These are phyloP conservation scores for Drosophila yooni DNA, from an alignment of 2,888 invertebrate genomes.

Conservation along the genomic window DNA sequence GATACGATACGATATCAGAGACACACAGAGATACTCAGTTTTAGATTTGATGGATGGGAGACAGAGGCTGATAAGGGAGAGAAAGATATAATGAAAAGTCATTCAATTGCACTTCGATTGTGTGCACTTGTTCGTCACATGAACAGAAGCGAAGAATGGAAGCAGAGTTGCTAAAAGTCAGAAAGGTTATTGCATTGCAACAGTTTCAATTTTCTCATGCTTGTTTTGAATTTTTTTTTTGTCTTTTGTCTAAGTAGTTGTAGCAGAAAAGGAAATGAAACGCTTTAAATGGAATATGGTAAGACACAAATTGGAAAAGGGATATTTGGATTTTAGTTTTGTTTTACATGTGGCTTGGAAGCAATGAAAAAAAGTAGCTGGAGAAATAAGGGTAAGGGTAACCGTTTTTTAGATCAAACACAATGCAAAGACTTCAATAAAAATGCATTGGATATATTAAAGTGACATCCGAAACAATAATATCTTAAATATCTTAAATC, in stretches of 20 bases:
- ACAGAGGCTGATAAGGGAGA: conserved; percentile 7
- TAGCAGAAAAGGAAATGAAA: conserved; percentile 13
- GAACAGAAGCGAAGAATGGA: conserved; percentile 3
- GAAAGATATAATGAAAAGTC: conserved; percentile 71
- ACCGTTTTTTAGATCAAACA: not conserved
- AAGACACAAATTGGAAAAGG: conserved; percentile 26
- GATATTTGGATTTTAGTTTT: conserved; percentile 14
- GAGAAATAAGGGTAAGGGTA: not conserved
- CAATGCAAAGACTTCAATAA: not conserved
- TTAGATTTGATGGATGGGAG: conserved; percentile 3
- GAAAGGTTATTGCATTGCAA: conserved; percentile 35
- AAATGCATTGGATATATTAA: conserved; percentile 30
- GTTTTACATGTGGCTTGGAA: not conserved
- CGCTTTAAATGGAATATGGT: conserved; percentile 29
- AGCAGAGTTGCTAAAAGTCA: conserved; percentile 3
- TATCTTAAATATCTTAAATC: conserved; percentile 23
- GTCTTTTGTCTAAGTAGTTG: conserved; percentile 1
- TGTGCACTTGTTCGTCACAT: conserved; percentile 40
- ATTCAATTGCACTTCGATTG: conserved; percentile 64
- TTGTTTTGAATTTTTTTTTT: not conserved
- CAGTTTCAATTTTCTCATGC: conserved; percentile 4
- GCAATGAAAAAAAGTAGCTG: conserved; percentile 27
- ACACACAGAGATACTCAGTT: conserved; percentile 8
- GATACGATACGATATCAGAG: conserved; percentile 28
- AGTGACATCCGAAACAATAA: conserved; percentile 39